phyloP scores from a whole-genome alignment of 2,113 vertebrate genomes.

The Semicossyphus pulcher region DNA sequence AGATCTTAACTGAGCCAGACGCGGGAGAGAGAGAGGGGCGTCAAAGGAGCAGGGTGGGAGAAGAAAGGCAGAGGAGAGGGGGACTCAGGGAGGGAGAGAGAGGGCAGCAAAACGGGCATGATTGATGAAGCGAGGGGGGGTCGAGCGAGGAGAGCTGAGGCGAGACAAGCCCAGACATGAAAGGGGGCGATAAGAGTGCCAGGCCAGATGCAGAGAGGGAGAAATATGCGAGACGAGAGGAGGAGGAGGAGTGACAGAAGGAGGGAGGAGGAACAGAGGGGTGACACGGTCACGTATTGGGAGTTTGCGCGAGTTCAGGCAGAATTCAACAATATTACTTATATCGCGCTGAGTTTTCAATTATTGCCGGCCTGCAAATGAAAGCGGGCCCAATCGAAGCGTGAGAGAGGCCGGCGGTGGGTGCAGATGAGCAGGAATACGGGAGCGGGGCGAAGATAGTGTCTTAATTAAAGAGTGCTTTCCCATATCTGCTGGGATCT shows the following conservation, averaged over 20 bases:
- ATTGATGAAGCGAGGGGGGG: slow-evolving; percentile 37
- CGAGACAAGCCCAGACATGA: slow-evolving; percentile 59
- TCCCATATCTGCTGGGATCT: slow-evolving; percentile 68
- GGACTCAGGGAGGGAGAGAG: slow-evolving; percentile 28
- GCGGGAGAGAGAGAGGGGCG: slow-evolving; percentile 17
- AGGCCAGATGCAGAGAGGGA: slow-evolving; percentile 43
- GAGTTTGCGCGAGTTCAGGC: slow-evolving; percentile 61
- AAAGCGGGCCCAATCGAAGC: slow-evolving; percentile 54
- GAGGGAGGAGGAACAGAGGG: slow-evolving; percentile 27
- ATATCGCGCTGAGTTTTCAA: slow-evolving; percentile 69
- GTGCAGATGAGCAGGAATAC: slow-evolving; percentile 42
- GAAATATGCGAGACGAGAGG: slow-evolving; percentile 39
- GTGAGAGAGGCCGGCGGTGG: slow-evolving; percentile 25
- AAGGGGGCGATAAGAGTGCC: slow-evolving; percentile 60
- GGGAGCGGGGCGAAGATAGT: slow-evolving; percentile 48
- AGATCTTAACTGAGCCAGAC: slow-evolving; percentile 73
- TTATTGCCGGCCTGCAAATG: slow-evolving; percentile 64
- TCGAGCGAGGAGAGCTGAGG: slow-evolving; percentile 1
- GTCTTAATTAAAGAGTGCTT: slow-evolving; percentile 75
- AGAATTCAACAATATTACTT: slow-evolving; percentile 67
- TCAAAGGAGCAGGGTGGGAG: slow-evolving; percentile 57
- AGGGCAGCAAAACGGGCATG: slow-evolving; percentile 46
- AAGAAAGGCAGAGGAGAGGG: slow-evolving; percentile 40
- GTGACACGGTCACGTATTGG: slow-evolving; percentile 60
- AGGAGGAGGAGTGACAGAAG: slow-evolving; percentile 38